These are phyloP conservation scores for Willisornis vidua DNA, from an alignment of 2,113 vertebrate genomes.

Conservation along the genomic window DNA sequence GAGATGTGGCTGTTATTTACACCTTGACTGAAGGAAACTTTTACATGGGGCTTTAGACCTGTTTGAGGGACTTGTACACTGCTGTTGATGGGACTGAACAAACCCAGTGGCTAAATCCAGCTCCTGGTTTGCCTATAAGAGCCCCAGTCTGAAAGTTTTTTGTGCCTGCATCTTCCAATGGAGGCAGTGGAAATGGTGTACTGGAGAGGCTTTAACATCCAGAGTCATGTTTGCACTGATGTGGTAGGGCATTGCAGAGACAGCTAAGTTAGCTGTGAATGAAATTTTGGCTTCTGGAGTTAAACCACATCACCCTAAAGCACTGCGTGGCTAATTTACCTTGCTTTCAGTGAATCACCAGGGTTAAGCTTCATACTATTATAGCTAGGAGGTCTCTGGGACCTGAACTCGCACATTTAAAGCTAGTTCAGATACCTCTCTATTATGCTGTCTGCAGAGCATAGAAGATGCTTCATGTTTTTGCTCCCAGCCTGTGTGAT, in stretches of 20 bases:
- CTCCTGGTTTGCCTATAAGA: background rate
- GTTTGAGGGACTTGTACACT: background rate
- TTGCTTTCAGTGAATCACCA: background rate
- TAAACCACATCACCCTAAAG: background rate
- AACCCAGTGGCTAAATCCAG: background rate
- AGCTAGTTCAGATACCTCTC: background rate
- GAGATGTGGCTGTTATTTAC: background rate
- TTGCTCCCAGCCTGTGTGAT: background rate
- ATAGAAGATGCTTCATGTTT: background rate
- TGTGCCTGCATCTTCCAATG: background rate
- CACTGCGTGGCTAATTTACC: background rate
- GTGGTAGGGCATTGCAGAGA: background rate
- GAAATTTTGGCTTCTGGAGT: background rate
- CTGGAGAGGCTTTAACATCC: background rate
- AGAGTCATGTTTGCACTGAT: background rate
- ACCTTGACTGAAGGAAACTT: background rate
- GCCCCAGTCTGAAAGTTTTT: background rate
- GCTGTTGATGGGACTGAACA: background rate
- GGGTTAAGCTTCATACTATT: background rate
- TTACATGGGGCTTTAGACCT: background rate
- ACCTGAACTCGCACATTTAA: background rate
- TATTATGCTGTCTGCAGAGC: background rate
- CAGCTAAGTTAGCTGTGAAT: background rate
- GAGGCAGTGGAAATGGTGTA: background rate
- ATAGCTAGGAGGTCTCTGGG: background rate